Evolutionary conservation across 2,888 invertebrate species (phyloP), one percentile per base, ranked within the genome.

Genomic region (Polylopha cassiicola): DNA sequence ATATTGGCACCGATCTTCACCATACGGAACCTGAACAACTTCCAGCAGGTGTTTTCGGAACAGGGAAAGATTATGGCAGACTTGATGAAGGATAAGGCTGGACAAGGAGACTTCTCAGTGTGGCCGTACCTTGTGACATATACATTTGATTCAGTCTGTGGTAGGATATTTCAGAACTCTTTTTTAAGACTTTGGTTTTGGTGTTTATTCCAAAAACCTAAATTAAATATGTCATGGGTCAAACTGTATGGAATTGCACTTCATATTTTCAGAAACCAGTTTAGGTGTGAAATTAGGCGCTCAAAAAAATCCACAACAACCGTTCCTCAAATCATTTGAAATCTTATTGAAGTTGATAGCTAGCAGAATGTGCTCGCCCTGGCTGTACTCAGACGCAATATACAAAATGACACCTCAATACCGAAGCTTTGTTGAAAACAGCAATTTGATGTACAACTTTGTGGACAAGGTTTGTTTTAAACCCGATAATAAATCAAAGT

Each of bases 61-160:
- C 38, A 46, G 26, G 43, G 48, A 14, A 11, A 24, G 4, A 33
- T 32, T 1, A 24, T 51, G 31, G 36, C 38, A 1, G 16, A 30
- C 1, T 13, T 21, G 4, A 10, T 53, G 7, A 17, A 14, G 6
- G 15, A 11, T 0, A 33, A 10, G 6, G 41, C 16, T 4, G 46
- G 36, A 2, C 27, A 8, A 7, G 46, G 38, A 0, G 10, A 42
- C 9, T 44, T 50, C 15, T 29, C 34, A 8, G 10, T 50, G 2
- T 51, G 47, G 48, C 28, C 43, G 3, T 47, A 46, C 22, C 6
- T 53, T 1, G 42, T 18, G 2, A 23, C 43, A 0, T 53, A 45
- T 18, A 37, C 43, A 8, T 33, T 53, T 6, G 48, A 51, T 18
- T 10, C 53, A n/a, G 37, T 51, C 15, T 46, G 46, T 29, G 47